Evolutionary conservation across 2,797 vertebrate genomes (phyloP), one percentile per base, ranked within the genome.

Genomic region (Tokudaia tokunoshimensis): DNA sequence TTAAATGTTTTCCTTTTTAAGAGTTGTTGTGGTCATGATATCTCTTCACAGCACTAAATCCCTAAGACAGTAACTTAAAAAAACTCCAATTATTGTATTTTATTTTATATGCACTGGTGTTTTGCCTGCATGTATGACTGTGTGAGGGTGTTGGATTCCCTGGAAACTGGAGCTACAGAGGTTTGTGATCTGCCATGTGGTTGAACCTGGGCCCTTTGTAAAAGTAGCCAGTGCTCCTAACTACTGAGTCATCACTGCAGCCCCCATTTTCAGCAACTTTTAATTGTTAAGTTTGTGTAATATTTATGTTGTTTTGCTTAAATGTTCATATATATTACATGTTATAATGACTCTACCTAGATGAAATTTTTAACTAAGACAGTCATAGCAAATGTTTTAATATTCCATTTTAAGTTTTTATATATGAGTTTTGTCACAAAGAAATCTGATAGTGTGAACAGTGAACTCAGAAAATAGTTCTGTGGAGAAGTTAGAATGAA

Each of bases 251-350:
- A 83, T 29, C 24, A 11, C 24, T 63, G 26, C 15, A 83, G 37
- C 9, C 14, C 26, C 37, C n/a, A 37, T 55, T 87, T 55, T n/a
- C 34, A 96, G 52, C 81, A 70, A 83, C 70, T 96, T 92, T 88
- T 57, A 63, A 82, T 57, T 78, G 65, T 94, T 81, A 90, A 81
- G 8, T 91, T 91, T 89, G 63, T 78, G 22, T 72, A 88, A 70
- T 92, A 80, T 74, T 95, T 83, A 34, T 94, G n/a, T 89, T 70
- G 22, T 61, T 94, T 92, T 94, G 14, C 59, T 83, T 50, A 63
- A 89, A 80, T 91, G 26, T 75, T 19, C 47, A 74, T 31, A 80
- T 92, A 83, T 50, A 76, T 84, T 94, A 87, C 57, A 8, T 89
- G 2, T 50, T 94, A 34, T 91, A 52, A 55, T 76, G 72, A 92